Base-by-base conservation (phyloP, 2,797 vertebrate species). In the Hyperoplus immaculatus region DNA sequence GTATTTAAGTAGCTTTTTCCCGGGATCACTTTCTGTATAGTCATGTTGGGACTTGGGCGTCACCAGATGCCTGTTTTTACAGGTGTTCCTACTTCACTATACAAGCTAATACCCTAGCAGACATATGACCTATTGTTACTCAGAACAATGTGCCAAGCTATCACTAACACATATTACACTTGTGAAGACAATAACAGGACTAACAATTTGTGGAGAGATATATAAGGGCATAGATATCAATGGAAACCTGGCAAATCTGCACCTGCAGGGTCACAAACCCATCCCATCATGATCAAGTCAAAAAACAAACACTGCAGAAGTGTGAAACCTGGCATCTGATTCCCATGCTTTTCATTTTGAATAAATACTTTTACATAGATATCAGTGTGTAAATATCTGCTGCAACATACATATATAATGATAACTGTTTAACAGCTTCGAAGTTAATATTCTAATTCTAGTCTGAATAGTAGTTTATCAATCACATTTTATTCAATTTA, bases 41-140 rank as follows among this genome's bases (percentile, higher is more conserved):
- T 72, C 69, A 36, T 46, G 64, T 1, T 62, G 36, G 72, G 86
- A 78, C 81, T 85, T 67, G 15, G 64, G 75, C 88, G 85, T 92
- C 83, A 80, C 47, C 55, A 72, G 63, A 81, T 80, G 69, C 82
- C 65, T 87, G 88, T 92, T 86, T 29, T 71, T 87, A 87, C 87
- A 93, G 87, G 86, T 88, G 88, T 86, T 75, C 45, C 77, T 70
- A 56, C 85, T 91, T 90, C 56, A 63, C 69, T 86, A 73, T 80
- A 63, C 69, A 84, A 89, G 79, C 75, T 69, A 29, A 69, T 70
- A 75, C 71, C 77, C 78, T 63, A 43, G 68, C 75, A 81, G 80
- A 84, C 71, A 83, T 71, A 10, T 78, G 54, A 62, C 0, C 81
- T 64, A 84, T 88, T 91, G 87, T 89, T 71, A 62, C 45, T n/a